Evolutionary conservation across 2,797 vertebrate species (phyloP).

Genomic region (Anniella stebbinsi): DNA sequence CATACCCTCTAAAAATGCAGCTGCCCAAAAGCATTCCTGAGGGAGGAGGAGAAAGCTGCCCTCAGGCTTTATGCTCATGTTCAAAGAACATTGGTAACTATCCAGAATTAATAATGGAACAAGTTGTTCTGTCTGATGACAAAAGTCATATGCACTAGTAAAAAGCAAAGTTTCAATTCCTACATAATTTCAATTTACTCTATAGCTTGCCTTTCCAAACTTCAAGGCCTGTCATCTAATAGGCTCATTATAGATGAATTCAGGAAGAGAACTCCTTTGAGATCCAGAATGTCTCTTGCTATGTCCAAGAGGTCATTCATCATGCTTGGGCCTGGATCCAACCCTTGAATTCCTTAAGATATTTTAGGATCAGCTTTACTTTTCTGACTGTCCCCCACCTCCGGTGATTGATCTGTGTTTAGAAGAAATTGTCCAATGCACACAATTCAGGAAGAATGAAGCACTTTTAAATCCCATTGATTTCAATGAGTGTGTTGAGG

Average conservation of each 20-base stretch:
- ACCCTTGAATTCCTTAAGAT: not conserved
- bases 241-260: not conserved
- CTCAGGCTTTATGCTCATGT: not conserved
- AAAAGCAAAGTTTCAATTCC: not conserved
- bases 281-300: not conserved
- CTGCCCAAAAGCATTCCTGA: not conserved
- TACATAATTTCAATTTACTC: not conserved
- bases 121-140: not conserved
- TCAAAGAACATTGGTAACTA: conserved; percentile 3
- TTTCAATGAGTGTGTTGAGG: not conserved
- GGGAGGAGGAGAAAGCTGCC: not conserved
- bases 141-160: conserved; percentile 7
- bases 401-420: not conserved
- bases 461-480: not conserved
- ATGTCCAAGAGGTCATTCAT: not conserved
- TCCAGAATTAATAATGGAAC: conserved; percentile 31
- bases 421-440: not conserved
- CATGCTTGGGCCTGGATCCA: not conserved
- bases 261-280: not conserved
- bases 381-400: not conserved
- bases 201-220: not conserved
- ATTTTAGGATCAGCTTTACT: not conserved
- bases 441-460: not conserved
- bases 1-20: not conserved
- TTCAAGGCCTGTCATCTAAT: not conserved